Evolutionary conservation across 2,888 invertebrate species (phyloP), one percentile per base, ranked within the genome.

Genomic region (Thyatira batis): DNA sequence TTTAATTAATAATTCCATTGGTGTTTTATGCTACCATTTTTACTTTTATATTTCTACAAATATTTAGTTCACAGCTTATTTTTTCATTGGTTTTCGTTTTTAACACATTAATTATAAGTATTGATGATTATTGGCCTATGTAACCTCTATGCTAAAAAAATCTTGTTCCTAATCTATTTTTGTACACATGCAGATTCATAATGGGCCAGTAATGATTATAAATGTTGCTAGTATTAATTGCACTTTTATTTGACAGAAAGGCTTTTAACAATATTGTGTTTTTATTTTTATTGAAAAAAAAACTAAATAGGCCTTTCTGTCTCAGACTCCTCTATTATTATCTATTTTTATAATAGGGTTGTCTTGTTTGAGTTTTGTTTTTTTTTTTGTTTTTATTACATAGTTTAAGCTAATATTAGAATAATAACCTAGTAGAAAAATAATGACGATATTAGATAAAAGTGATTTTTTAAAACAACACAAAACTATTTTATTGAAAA

Each of bases 11-110:
- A 52, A 55, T 52, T 49, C 52, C 56, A 66, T 73, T 51, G 55
- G 70, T 69, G 71, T 78, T 73, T 73, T 69, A 73, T 74, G 78
- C 76, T 75, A 67, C 54, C 62, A 63, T 59, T 67, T 66, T 53
- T 63, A 58, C 67, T 59, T 63, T 66, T 54, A 62, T 68, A 78
- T 72, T 65, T 52, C 53, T 49, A 63, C 58, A 60, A 58, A 67
- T 60, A 60, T 87, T 89, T 77, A 81, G 78, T 86, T 86, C 82
- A 89, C 88, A 86, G 90, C 90, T 90, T 90, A 87, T 89, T 89
- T 89, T 87, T 86, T 85, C 70, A 65, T 64, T 65, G 55, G 57
- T 64, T 71, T 71, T 72, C 53, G 58, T 69, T 70, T 73, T 76
- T 74, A 85, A 84, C 84, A 84, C 82, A 73, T 75, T 76, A 65